Base-by-base conservation (phyloP, 2,797 vertebrate species). In the Neomorphus geoffroyi region DNA sequence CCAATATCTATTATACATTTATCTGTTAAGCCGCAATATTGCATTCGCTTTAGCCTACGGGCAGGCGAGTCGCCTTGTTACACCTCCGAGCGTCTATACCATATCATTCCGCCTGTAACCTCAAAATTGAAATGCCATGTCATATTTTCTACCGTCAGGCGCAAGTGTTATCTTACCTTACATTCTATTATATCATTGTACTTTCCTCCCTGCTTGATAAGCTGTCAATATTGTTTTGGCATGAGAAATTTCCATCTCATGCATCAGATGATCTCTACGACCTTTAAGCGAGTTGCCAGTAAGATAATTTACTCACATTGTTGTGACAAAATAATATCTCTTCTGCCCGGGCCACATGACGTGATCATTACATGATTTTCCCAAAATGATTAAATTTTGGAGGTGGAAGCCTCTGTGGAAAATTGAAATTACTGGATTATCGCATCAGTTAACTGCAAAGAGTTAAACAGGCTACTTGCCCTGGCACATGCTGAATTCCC, bases 311-410 rank as follows among this genome's bases (percentile, higher is more conserved):
- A 97, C 97, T 97, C 94, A 92, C 79, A 87, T 94, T 96, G 93
- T 90, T 72, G 96, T 97, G 97, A 96, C 96, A 98, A 98, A 98
- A 97, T 97, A 97, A 97, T 98, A 97, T 97, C 95, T 32, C 95
- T 80, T 74, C 94, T 87, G 81, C 64, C 43, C 0, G 0, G 93
- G 94, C 98, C 98, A 96, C 35, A 8, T 96, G 95, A 95, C 92
- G 51, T 15, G 60, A 96, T 92, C 82, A 95, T 96, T 96, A 97
- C 94, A 97, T 45, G 85, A 86, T 96, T 96, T 96, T 83, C 88
- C 85, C 86, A 75, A 96, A 97, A 94, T 91, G 18, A 97, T 96
- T 96, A 90, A 90, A 95, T 96, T 97, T 87, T 93, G n/a, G 81
- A 72, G 35, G 81, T 53, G 66, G 74, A 80, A n/a, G 39, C 27